Evolutionary conservation across 2,113 vertebrate genomes (phyloP), one percentile per base, ranked within the genome.

Genomic region (Seriola dumerili): DNA sequence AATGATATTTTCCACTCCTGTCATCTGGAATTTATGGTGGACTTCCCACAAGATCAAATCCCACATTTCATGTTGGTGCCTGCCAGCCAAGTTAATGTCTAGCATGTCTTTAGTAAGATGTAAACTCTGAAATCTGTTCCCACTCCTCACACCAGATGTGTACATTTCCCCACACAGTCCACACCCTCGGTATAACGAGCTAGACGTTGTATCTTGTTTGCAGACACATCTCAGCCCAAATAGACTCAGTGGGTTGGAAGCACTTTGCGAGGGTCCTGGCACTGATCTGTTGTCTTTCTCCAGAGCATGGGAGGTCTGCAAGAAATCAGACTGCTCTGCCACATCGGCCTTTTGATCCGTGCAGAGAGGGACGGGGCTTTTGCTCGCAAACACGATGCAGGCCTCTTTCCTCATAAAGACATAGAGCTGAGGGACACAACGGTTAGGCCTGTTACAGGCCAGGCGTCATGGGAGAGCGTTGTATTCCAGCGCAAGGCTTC

Each of bases 101-200:
- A 87, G 78, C 75, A 79, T 85, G 83, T 85, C 88, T 88, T 73
- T 54, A 79, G 79, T 85, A 62, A 93, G 82, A 92, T 92, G 87
- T 90, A 89, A 90, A 92, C 83, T 86, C 69, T 63, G 70, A 85
- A 89, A 86, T 89, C 67, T 88, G 83, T 84, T 89, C 76, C 85
- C 86, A 69, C 72, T 88, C 80, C 81, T 87, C 73, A 83, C 69
- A 62, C 88, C 92, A 94, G 91, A 91, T 86, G 85, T 87, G 85
- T 89, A 76, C 78, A 76, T 89, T 89, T 92, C 88, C 88, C 72
- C 86, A 64, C 72, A 72, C 44, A 32, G 84, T 90, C 90, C 89
- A 93, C 92, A 94, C 90, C 90, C 88, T 83, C n/a, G 40, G 80
- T 91, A 91, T 93, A 95, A 95, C 69, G 93, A 94, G 85, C 76